phyloP scores from a whole-genome alignment of 1,140 invertebrate genomes.

The Calosoma granatense region DNA sequence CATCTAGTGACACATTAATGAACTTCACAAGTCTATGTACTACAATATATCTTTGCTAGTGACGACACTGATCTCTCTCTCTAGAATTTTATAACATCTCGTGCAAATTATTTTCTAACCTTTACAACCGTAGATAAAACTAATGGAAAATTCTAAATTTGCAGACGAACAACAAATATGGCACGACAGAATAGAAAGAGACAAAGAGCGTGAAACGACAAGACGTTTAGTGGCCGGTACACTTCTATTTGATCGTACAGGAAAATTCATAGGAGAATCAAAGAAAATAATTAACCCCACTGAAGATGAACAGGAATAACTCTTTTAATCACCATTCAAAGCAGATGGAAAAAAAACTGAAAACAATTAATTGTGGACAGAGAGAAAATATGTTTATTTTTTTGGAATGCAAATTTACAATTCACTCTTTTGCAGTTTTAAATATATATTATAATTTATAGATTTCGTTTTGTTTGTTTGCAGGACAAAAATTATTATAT shows the following conservation, averaged over 20 bases:
- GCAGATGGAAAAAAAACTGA: background rate
- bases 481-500: background rate
- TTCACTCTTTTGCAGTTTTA: background rate
- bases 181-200: background rate
- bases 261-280: background rate
- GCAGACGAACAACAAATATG: background rate
- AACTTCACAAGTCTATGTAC: no score
- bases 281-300: background rate
- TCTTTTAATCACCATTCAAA: background rate
- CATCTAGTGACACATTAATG: no score
- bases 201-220: background rate
- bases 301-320: background rate
- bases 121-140: no score
- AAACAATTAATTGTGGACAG: background rate
- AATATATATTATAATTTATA: background rate
- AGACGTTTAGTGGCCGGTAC: background rate
- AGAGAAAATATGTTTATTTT: constrained; percentile 4
- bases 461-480: background rate
- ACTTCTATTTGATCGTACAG: background rate
- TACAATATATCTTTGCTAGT: no score
- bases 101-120: no score
- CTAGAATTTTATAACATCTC: no score
- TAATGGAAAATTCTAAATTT: background rate
- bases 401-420: constrained; percentile 8
- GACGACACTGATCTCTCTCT: no score